Percentiles rank a stretch among this genome's conserved stretches.
Evolutionary conservation across 1,140 invertebrate genomes (phyloP).

Genomic region (Gonioctena quinquepunctata): DNA sequence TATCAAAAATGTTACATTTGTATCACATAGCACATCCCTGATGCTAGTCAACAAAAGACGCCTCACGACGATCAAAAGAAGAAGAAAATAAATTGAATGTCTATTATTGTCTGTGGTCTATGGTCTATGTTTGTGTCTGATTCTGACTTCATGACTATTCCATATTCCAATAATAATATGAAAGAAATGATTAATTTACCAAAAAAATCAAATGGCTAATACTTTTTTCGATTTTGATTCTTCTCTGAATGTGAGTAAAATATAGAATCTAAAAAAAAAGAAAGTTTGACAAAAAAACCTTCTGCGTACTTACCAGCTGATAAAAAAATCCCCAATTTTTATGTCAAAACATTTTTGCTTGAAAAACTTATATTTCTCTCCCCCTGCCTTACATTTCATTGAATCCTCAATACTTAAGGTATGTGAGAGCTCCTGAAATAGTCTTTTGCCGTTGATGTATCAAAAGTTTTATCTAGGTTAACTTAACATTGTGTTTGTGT

Average conservation of each 20-base stretch:
- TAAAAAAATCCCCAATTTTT: background rate
- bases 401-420: background rate
- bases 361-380: background rate
- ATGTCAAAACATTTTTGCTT: background rate
- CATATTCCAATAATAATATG: too few species aligned
- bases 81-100: too few species aligned
- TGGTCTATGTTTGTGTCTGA: too few species aligned
- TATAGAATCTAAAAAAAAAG: background rate
- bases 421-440: background rate
- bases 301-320: background rate
- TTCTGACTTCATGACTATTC: too few species aligned
- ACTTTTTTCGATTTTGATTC: conserved; percentile 81
- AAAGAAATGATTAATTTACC: conserved; percentile 44
- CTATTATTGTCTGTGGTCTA: too few species aligned
- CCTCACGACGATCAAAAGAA: too few species aligned
- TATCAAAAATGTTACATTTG: too few species aligned
- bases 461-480: background rate
- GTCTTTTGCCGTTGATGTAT: background rate
- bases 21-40: too few species aligned
- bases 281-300: background rate
- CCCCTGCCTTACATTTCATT: background rate
- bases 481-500: background rate
- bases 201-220: conserved; percentile 74
- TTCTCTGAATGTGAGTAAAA: conserved; percentile 67
- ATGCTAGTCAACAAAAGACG: too few species aligned